Percentiles rank a stretch among this genome's conserved stretches.
phyloP scores from a whole-genome alignment of 2,113 vertebrate genomes.

The Cinclus cinclus region DNA sequence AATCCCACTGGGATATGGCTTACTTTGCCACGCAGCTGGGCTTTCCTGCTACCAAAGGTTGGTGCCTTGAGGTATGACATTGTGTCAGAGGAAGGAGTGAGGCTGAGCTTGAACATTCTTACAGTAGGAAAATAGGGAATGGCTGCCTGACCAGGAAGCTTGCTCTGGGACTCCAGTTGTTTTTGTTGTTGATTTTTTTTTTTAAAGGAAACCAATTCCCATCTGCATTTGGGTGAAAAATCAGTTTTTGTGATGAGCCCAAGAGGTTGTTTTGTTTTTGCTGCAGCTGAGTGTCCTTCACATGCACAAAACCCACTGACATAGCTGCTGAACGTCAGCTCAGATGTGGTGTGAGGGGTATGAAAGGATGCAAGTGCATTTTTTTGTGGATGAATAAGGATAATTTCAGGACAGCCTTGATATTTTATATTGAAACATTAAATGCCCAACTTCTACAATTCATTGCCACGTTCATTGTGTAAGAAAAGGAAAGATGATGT shows the following conservation, averaged over 20 bases:
- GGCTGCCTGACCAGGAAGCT: background rate
- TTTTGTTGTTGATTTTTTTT: background rate
- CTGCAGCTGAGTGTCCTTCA: conserved; percentile 12
- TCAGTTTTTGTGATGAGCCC: background rate
- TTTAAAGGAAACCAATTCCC: background rate
- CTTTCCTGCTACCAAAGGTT: background rate
- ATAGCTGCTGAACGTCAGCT: background rate
- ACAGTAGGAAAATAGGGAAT: background rate
- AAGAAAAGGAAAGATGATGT: background rate
- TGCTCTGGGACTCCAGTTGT: background rate
- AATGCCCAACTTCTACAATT: background rate
- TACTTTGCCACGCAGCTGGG: background rate
- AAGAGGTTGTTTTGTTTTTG: background rate
- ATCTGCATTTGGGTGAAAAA: background rate
- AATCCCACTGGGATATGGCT: background rate
- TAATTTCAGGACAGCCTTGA: background rate
- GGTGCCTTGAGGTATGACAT: background rate
- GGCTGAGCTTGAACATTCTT: background rate
- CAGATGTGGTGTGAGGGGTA: background rate
- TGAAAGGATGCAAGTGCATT: background rate
- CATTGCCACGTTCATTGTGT: background rate
- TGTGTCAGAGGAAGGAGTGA: background rate
- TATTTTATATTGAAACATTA: background rate
- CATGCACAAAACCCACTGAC: background rate
- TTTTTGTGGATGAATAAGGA: background rate